A percentile compares a stretch with the other conserved stretches of the same genome.
These are phyloP conservation scores for Champsocephalus esox DNA, from an alignment of 2,797 vertebrate genomes.

Conservation along the genomic window DNA sequence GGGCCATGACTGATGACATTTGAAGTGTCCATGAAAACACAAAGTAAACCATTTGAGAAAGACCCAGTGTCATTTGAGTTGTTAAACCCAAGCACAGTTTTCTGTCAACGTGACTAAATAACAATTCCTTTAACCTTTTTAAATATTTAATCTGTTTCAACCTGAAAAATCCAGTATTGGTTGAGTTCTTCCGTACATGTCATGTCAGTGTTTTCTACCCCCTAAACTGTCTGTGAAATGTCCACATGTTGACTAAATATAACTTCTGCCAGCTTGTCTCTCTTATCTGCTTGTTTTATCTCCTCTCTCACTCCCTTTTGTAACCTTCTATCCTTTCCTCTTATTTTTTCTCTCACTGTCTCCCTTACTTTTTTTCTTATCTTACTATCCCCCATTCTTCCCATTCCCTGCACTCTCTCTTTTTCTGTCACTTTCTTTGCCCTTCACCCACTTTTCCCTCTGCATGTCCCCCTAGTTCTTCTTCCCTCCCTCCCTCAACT, in stretches of 20 bases:
- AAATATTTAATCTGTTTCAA: too few species aligned
- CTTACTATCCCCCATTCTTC: not conserved
- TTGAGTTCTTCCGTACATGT: not conserved
- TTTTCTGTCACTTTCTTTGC: not conserved
- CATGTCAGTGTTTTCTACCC: not conserved
- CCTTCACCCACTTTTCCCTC: slow-evolving; percentile 6
- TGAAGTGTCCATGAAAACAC: too few species aligned
- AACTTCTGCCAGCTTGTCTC: slow-evolving; percentile 32
- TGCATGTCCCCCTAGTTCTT: not conserved
- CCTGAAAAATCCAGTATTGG: too few species aligned
- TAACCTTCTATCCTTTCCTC: not conserved
- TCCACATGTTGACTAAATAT: slow-evolving; percentile 34
- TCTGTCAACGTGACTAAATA: too few species aligned
- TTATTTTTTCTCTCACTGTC: not conserved
- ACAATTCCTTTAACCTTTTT: too few species aligned
- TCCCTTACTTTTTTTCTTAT: not conserved
- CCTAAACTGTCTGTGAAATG: not conserved
- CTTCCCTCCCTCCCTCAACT: not conserved
- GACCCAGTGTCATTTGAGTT: too few species aligned
- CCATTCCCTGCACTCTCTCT: not conserved
- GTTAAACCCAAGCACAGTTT: too few species aligned
- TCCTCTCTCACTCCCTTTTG: not conserved
- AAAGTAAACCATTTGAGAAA: too few species aligned
- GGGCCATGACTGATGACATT: too few species aligned
- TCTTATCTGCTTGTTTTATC: slow-evolving; percentile 10